phyloP scores from a whole-genome alignment of 2,888 invertebrate genomes.

The Eristalis arbustorum region DNA sequence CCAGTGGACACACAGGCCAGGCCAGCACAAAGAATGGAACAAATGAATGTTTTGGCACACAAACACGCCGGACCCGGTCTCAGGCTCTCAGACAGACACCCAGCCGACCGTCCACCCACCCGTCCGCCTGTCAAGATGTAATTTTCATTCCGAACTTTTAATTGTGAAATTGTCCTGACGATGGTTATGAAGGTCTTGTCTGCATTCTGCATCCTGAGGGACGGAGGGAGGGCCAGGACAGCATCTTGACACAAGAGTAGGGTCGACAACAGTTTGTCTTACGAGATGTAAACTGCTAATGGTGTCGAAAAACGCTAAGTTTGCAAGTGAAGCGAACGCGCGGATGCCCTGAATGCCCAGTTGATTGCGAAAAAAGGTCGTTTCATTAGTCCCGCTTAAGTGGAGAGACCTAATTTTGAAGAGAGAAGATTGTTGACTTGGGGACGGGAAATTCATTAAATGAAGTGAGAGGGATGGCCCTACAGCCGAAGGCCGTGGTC shows the following conservation, averaged over 20 bases:
- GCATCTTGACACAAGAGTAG: neutral
- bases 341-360: neutral
- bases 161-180: slow-evolving; percentile 61
- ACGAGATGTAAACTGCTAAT: slow-evolving; percentile 23
- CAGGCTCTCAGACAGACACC: neutral
- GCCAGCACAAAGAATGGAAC: neutral
- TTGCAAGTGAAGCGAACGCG: neutral
- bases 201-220: neutral
- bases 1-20: neutral
- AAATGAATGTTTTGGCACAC: slow-evolving; percentile 67
- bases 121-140: slow-evolving; percentile 22
- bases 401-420: neutral
- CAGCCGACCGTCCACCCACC: neutral
- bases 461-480: no score
- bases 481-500: no score
- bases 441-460: neutral
- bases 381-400: neutral
- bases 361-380: neutral
- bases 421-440: neutral
- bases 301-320: slow-evolving; percentile 19
- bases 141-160: slow-evolving; percentile 57
- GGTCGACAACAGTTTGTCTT: neutral
- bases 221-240: no score
- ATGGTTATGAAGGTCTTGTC: slow-evolving; percentile 45
- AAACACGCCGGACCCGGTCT: slow-evolving; percentile 39